Conservation (phyloP, 1,140 invertebrate genomes). For the Schlechtendalia chinensis region DNA sequence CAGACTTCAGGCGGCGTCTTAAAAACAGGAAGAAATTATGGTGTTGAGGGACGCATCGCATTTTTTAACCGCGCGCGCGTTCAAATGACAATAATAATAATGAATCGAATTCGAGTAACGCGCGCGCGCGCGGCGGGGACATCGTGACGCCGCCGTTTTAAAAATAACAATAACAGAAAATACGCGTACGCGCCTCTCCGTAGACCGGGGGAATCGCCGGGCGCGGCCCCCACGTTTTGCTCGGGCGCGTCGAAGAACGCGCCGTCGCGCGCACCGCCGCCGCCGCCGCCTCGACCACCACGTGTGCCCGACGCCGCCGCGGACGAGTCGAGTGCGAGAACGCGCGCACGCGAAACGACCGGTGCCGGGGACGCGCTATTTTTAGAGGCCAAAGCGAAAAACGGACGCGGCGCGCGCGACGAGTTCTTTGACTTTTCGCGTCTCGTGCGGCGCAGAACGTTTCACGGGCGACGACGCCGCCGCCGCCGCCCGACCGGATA, state of each 20-base stretch:
- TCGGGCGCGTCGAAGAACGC: conserved; percentile 18
- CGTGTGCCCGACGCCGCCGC: not conserved
- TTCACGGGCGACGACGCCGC: conserved; percentile 41
- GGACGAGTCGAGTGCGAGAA: not conserved
- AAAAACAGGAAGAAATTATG: too few species aligned
- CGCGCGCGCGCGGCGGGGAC: not conserved
- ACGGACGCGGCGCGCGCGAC: conserved; percentile 13
- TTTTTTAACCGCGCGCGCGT: too few species aligned
- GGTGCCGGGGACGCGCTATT: conserved; percentile 26
- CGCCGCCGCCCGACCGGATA: too few species aligned
- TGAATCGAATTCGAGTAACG: conserved; percentile 13
- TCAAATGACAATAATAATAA: not conserved
- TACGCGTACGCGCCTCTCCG: not conserved
- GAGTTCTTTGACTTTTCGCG: conserved; percentile 49
- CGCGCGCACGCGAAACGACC: conserved; percentile 35
- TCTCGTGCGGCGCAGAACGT: conserved; percentile 29
- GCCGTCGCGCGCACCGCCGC: not conserved
- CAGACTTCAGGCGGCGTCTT: too few species aligned
- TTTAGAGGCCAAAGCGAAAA: conserved; percentile 46
- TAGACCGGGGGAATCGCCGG: conserved; percentile 15
- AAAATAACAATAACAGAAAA: conserved; percentile 46
- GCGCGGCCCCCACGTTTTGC: conserved; percentile 23
- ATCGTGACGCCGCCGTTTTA: conserved; percentile 7
- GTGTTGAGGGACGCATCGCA: too few species aligned
- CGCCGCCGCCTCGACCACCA: not conserved